Evolutionary conservation across 1,140 invertebrate species (phyloP).

Genomic region (Araneus ventricosus): DNA sequence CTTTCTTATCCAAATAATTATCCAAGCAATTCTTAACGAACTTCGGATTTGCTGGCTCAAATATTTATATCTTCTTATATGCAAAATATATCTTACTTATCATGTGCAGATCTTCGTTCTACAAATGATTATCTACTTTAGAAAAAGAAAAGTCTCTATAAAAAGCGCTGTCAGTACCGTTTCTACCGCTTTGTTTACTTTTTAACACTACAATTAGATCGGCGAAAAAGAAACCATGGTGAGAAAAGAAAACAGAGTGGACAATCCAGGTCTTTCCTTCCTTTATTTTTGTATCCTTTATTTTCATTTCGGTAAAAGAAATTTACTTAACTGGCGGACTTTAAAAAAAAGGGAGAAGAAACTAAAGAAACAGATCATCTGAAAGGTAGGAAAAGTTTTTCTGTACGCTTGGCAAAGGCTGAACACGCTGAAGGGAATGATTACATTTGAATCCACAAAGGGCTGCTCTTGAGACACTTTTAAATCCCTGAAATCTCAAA

Average conservation of each 20-base stretch:
- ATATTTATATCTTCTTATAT: no score
- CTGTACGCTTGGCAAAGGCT: constrained; percentile 64
- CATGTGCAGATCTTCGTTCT: neutral
- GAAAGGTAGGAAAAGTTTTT: constrained; percentile 68
- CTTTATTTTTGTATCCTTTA: neutral
- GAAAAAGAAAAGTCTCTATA: neutral
- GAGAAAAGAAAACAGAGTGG: constrained; percentile 7
- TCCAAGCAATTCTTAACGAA: no score
- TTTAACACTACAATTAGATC: neutral
- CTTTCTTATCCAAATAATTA: no score
- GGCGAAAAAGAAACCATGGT: neutral
- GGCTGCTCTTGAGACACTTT: constrained; percentile 75
- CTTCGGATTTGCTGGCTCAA: no score
- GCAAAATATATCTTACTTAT: no score
- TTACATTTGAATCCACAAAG: constrained; percentile 75
- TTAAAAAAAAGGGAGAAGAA: constrained; percentile 46
- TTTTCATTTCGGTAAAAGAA: constrained; percentile 61
- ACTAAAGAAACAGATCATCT: constrained; percentile 63
- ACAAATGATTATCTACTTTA: neutral
- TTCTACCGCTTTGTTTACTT: neutral
- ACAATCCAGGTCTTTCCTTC: neutral
- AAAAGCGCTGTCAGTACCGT: neutral
- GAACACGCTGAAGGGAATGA: constrained; percentile 74
- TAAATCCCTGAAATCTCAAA: constrained; percentile 75
- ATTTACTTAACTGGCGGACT: constrained; percentile 63